These are phyloP conservation scores for Acrocera orbiculus DNA, from an alignment of 2,888 invertebrate species.

Conservation along the genomic window DNA sequence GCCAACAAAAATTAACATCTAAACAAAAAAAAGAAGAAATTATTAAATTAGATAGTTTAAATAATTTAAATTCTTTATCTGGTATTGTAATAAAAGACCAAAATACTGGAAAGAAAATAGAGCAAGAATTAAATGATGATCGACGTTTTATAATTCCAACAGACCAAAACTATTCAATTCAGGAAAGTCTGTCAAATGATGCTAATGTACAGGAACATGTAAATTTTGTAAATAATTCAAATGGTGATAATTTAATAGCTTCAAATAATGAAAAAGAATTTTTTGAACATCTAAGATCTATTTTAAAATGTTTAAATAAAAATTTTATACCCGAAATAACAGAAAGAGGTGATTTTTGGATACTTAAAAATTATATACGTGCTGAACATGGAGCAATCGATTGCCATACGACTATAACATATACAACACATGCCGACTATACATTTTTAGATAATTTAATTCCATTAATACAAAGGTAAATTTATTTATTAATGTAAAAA, in stretches of 20 bases:
- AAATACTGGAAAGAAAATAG: neutral
- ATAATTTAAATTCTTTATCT: too few species aligned
- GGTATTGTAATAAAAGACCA: too few species aligned
- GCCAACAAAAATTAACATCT: neutral
- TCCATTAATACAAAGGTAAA: slow-evolving; percentile 56
- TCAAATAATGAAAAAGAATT: slow-evolving; percentile 29
- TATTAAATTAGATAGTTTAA: too few species aligned
- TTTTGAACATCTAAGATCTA: slow-evolving; percentile 26
- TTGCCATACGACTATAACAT: slow-evolving; percentile 75
- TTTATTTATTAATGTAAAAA: neutral
- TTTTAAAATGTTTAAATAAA: slow-evolving; percentile 45
- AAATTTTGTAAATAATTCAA: slow-evolving; percentile 21
- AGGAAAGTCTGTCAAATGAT: neutral
- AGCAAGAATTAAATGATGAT: slow-evolving; percentile 11
- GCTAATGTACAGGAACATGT: neutral
- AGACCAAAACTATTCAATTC: slow-evolving; percentile 9
- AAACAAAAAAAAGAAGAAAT: slow-evolving; percentile 6
- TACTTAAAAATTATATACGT: slow-evolving; percentile 68
- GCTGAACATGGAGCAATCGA: slow-evolving; percentile 47
- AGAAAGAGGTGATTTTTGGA: slow-evolving; percentile 73
- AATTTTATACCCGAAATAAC: slow-evolving; percentile 40
- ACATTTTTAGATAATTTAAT: slow-evolving; percentile 80
- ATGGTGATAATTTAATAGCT: slow-evolving; percentile 22
- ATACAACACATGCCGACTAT: slow-evolving; percentile 83
- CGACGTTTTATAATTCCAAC: slow-evolving; percentile 16